Base-by-base conservation (phyloP, 2,888 invertebrate species). In the Limenitis arthemis region DNA sequence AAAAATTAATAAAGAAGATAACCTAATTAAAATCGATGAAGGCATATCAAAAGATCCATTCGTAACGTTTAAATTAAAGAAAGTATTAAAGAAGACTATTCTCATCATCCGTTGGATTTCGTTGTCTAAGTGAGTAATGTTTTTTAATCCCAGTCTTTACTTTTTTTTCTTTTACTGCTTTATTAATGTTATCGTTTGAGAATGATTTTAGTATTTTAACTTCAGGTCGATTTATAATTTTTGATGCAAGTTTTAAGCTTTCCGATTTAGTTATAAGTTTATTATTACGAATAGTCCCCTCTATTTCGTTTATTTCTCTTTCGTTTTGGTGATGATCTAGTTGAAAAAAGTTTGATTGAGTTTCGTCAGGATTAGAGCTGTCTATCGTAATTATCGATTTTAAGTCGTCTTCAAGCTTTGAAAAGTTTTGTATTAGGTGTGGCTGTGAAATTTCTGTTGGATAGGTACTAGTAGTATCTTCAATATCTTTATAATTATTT, bases 271-370 rank as follows among this genome's bases (percentile, higher is more conserved):
- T 78, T 31, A 86, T 79, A 30, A 85, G 56, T 73, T 86, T 86
- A 51, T 84, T 86, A 58, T 85, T 85, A 60, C 86, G 64, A 57
- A 86, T 86, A 8, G 86, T 86, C 53, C 85, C 85, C 72, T 86
- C 86, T 57, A 86, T 86, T 73, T 86, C 86, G 68, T 86, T 86
- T 55, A 86, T 73, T 72, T 86, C 86, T 60, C 85, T 75, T 72
- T 86, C 85, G 74, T 85, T 86, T 68, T 86, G 84, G 56, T 85
- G 86, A 47, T 78, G 77, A 61, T 84, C 79, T 12, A 73, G 69
- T 54, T 69, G 67, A 56, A 73, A 80, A 54, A 70, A 80, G 57
- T 65, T 73, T 11, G 62, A 61, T 58, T 66, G 72, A 12, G 61
- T 60, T 37, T 84, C 84, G 49, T 82, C 83, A 50, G 72, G 64